phyloP scores from a whole-genome alignment of 2,888 invertebrate species.

The Metopia argyrocephala region DNA sequence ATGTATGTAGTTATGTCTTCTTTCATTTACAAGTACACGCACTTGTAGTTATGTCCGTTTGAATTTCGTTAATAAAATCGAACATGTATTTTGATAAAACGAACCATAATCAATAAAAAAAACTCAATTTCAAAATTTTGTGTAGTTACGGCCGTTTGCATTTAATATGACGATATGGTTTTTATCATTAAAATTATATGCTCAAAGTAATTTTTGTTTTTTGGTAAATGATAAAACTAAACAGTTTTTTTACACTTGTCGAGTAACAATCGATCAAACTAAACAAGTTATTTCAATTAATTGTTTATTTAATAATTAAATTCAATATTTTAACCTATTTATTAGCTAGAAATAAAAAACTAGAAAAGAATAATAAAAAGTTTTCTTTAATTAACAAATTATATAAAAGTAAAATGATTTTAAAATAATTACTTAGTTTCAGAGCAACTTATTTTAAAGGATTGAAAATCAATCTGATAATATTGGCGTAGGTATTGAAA shows the following conservation, averaged over 20 bases:
- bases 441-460: not conserved
- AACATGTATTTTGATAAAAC: too few species aligned
- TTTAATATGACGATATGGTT: too few species aligned
- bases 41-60: too few species aligned
- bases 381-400: constrained; percentile 11
- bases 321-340: constrained; percentile 1
- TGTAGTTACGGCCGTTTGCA: too few species aligned
- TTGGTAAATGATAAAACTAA: not conserved
- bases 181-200: not conserved
- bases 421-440: constrained; percentile 9
- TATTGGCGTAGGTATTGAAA: too few species aligned
- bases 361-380: constrained; percentile 4
- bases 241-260: not conserved
- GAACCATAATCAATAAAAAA: too few species aligned
- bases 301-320: not conserved
- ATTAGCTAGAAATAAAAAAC: constrained; percentile 32
- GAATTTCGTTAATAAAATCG: too few species aligned
- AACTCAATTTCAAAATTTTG: too few species aligned
- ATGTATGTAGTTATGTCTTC: too few species aligned
- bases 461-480: not conserved
- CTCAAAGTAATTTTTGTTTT: not conserved
- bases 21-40: too few species aligned
- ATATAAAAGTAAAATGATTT: not conserved
- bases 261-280: not conserved
- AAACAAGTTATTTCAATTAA: not conserved